Base-by-base conservation (phyloP, 2,888 invertebrate species). In the Gonocerus acuteangulatus region DNA sequence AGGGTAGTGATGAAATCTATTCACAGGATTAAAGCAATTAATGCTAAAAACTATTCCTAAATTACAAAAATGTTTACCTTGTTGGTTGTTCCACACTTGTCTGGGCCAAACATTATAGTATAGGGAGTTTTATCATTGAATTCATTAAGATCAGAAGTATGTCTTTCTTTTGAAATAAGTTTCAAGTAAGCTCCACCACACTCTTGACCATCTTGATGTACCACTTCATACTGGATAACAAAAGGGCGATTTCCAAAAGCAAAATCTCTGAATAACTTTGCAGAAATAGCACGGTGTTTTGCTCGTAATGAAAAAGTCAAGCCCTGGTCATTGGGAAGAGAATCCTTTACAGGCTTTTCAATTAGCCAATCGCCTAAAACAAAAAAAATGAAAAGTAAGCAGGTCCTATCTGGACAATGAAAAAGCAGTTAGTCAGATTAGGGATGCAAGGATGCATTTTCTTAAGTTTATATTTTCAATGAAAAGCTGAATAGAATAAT, bases 61-160 rank as follows among this genome's bases (percentile, higher is more conserved):
- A n/a, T n/a, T n/a, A n/a, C n/a, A n/a, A n/a, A n/a, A n/a, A n/a
- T n/a, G n/a, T 64, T 59, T 73, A 94, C 84, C 78, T 96, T 96
- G 72, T 90, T 86, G 74, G 94, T 93, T 72, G 89, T 89, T 66
- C 97, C 97, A 76, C 99, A 99, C 76, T 96, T 99, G 79, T 99
- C 99, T 7, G 97, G 97, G 0, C 99, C 99, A 77, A 99, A 99
- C 99, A 99, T 99, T 71, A 99, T 93, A 1, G 95, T 91, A 78
- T 97, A 99, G 0, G 95, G 88, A 0, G 96, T 95, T 77, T 94
- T 95, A 77, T 99, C 97, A 74, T 89, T 82, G 77, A 97, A 95
- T 71, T 84, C 80, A 67, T 82, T 84, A 58, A 95, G 79, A 15
- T 51, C 34, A 32, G 81, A 75, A 48, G 82, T 79, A 27, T n/a